phyloP scores from a whole-genome alignment of 53 echinoderm and acorn worm species.

The Pentamera pediparva region DNA sequence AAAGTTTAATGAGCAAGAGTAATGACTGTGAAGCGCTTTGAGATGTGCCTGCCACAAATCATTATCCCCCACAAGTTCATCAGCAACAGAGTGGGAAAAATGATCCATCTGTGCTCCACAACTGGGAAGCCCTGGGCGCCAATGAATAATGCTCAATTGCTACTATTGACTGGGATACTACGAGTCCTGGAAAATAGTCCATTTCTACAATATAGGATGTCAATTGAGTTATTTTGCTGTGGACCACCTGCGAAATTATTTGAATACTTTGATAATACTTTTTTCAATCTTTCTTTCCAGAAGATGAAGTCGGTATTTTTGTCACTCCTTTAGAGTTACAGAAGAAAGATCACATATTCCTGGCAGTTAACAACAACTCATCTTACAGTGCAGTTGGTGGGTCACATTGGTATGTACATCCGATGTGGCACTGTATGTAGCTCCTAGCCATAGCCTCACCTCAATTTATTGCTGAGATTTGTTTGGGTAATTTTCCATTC shows the following conservation, averaged over 20 bases:
- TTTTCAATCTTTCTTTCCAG: slow-evolving; percentile 23
- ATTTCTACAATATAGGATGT: background rate
- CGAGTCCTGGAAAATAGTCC: too few species aligned
- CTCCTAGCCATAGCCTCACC: background rate
- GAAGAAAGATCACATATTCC: slow-evolving; percentile 66
- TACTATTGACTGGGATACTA: too few species aligned
- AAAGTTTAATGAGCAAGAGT: too few species aligned
- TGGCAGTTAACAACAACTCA: slow-evolving; percentile 73
- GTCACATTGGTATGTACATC: slow-evolving; percentile 75
- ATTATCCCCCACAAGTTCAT: too few species aligned
- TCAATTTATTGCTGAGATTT: background rate
- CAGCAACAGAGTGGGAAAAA: too few species aligned
- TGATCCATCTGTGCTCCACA: too few species aligned
- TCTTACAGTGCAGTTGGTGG: slow-evolving; percentile 52
- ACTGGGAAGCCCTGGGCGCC: too few species aligned
- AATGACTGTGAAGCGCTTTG: too few species aligned
- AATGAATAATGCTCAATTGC: too few species aligned
- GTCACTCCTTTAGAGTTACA: slow-evolving; percentile 65
- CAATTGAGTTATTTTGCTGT: background rate
- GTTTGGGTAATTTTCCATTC: too few species aligned
- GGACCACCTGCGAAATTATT: background rate
- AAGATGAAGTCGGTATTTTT: slow-evolving; percentile 68
- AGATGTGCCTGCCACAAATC: too few species aligned
- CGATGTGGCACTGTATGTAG: background rate
- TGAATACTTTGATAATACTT: background rate